Conservation (phyloP, 2,888 invertebrate genomes). For the Drosophila diplacantha region DNA sequence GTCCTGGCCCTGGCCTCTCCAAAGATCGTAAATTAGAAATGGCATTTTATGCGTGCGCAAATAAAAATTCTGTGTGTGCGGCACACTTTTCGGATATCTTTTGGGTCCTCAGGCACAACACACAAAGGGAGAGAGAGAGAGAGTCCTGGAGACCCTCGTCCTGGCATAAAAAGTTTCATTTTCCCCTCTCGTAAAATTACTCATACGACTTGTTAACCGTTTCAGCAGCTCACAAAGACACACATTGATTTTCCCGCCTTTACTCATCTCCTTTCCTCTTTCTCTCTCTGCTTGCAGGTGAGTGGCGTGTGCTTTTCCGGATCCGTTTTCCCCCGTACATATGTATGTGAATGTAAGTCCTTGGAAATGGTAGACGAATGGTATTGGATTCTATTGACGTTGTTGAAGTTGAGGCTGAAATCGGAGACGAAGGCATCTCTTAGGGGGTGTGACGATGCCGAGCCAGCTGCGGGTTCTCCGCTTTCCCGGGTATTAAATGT, state of each 20-base stretch:
- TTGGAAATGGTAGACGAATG: slow-evolving; percentile 25
- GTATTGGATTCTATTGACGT: slow-evolving; percentile 26
- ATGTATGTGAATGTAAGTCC: slow-evolving; percentile 1
- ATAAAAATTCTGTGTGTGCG: slow-evolving; percentile 53
- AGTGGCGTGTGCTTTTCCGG: slow-evolving; percentile 35
- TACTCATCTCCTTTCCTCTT: slow-evolving; percentile 10
- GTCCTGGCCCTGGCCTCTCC: slow-evolving; percentile 7
- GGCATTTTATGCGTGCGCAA: slow-evolving; percentile 63
- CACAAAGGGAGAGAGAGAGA: neutral
- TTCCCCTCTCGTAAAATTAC: slow-evolving; percentile 55
- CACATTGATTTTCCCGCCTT: slow-evolving; percentile 36
- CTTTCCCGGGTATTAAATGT: slow-evolving; percentile 19
- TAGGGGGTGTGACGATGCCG: neutral
- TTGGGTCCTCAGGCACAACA: slow-evolving; percentile 1
- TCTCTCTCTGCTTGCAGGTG: slow-evolving; percentile 48
- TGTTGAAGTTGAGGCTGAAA: slow-evolving; percentile 8
- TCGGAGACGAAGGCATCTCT: neutral
- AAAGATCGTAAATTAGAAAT: slow-evolving; percentile 65
- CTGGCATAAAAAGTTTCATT: slow-evolving; percentile 52
- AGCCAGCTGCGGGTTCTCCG: neutral
- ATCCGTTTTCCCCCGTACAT: neutral
- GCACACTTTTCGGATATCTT: slow-evolving; percentile 33
- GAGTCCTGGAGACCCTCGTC: neutral
- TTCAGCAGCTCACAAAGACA: slow-evolving; percentile 36
- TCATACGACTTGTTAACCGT: slow-evolving; percentile 66